Conservation (phyloP, 2,113 vertebrate species). For the Mesembrinibis cayennensis region DNA sequence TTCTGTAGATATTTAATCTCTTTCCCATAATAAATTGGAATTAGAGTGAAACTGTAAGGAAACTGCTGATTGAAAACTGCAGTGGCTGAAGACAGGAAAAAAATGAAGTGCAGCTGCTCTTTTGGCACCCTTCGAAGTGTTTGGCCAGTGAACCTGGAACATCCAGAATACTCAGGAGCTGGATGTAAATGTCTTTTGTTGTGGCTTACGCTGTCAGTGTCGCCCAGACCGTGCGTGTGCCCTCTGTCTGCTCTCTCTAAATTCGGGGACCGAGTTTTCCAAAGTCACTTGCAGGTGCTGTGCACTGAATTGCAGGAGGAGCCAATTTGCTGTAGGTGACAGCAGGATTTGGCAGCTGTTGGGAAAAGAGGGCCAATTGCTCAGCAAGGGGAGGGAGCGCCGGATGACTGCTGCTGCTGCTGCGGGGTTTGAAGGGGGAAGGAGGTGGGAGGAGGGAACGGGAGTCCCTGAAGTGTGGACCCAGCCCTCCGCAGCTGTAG, state of each 20-base stretch:
- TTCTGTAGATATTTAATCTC: not conserved
- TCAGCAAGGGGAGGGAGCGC: not conserved
- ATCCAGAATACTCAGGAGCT: not conserved
- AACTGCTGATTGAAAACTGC: not conserved
- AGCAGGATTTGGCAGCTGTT: not conserved
- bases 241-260: fast-evolving
- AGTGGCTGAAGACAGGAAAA: not conserved
- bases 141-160: not conserved
- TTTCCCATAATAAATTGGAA: not conserved
- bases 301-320: not conserved
- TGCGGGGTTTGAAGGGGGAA: not conserved
- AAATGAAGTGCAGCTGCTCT: not conserved
- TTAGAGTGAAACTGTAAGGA: not conserved
- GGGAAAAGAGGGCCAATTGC: not conserved
- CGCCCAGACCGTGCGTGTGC: fast-evolving
- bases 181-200: not conserved
- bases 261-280: not conserved
- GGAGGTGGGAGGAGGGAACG: not conserved
- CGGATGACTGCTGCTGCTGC: not conserved
- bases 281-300: not conserved
- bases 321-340: not conserved
- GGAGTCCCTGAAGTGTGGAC: not conserved
- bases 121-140: not conserved
- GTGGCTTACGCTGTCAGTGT: not conserved
- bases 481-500: not conserved